Percentiles rank a stretch among this genome's conserved stretches.
Evolutionary conservation across 2,888 invertebrate genomes (phyloP).

Genomic region (Margaritifera margaritifera): DNA sequence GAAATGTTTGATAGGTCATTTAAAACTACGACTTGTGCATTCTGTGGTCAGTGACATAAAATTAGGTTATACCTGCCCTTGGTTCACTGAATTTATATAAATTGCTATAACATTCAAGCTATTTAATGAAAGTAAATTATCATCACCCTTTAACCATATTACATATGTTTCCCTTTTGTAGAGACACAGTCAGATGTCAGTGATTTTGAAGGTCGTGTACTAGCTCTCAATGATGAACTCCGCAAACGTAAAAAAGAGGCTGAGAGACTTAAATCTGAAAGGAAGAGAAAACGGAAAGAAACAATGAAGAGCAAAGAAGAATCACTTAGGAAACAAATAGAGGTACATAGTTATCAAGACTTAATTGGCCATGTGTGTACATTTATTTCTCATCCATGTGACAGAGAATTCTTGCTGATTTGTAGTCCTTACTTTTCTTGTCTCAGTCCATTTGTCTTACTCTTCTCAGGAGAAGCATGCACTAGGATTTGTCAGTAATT

Average conservation of each 20-base stretch:
- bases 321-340: constrained; percentile 75
- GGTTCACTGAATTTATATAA: neutral
- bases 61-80: too few species aligned
- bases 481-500: too few species aligned
- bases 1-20: too few species aligned
- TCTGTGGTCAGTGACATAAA: too few species aligned
- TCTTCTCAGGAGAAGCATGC: too few species aligned
- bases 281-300: constrained; percentile 73
- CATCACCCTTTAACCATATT: neutral
- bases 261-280: constrained; percentile 74
- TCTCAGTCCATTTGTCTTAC: too few species aligned
- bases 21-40: too few species aligned
- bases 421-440: too few species aligned
- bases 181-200: constrained; percentile 75
- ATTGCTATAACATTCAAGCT: neutral
- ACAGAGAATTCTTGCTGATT: too few species aligned
- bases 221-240: constrained; percentile 75
- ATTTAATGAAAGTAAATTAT: neutral
- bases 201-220: constrained; percentile 75
- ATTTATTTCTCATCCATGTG: too few species aligned
- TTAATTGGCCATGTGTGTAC: too few species aligned
- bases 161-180: constrained; percentile 37
- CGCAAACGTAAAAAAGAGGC: constrained; percentile 74
- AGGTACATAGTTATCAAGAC: constrained; percentile 59
- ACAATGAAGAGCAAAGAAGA: constrained; percentile 75